These are phyloP conservation scores for Sandelia bainsii DNA, from an alignment of 2,797 vertebrate genomes.

Conservation along the genomic window DNA sequence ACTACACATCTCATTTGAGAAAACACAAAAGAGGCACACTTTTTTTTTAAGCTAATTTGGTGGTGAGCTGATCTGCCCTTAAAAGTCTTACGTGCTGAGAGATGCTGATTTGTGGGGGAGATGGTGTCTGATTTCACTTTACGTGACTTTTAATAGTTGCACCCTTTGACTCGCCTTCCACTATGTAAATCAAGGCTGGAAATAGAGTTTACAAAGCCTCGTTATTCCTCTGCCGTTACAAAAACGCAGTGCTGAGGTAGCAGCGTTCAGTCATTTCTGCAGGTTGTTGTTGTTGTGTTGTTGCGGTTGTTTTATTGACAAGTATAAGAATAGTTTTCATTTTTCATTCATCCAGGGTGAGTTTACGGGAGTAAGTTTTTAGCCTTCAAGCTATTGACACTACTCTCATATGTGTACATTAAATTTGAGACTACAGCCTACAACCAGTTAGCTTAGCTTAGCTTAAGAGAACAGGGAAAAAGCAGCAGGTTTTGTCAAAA, in stretches of 20 bases:
- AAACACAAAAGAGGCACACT: background rate
- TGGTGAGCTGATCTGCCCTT: background rate
- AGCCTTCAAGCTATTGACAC: too few species aligned
- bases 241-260: background rate
- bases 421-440: background rate
- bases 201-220: slow-evolving; percentile 26
- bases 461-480: too few species aligned
- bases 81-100: background rate
- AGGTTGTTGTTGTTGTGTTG: too few species aligned
- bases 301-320: background rate
- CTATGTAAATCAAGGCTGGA: slow-evolving; percentile 55
- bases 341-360: background rate
- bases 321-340: background rate
- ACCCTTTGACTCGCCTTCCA: background rate
- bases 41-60: background rate
- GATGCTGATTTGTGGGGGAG: slow-evolving; percentile 11
- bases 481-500: too few species aligned
- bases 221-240: slow-evolving; percentile 7
- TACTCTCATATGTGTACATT: too few species aligned
- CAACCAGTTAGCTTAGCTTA: background rate
- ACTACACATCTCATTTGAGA: background rate
- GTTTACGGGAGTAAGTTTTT: background rate
- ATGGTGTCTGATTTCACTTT: slow-evolving; percentile 25
- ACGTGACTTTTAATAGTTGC: slow-evolving; percentile 25
- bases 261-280: background rate